Conservation (phyloP, 2,797 vertebrate genomes). For the Huso huso region DNA sequence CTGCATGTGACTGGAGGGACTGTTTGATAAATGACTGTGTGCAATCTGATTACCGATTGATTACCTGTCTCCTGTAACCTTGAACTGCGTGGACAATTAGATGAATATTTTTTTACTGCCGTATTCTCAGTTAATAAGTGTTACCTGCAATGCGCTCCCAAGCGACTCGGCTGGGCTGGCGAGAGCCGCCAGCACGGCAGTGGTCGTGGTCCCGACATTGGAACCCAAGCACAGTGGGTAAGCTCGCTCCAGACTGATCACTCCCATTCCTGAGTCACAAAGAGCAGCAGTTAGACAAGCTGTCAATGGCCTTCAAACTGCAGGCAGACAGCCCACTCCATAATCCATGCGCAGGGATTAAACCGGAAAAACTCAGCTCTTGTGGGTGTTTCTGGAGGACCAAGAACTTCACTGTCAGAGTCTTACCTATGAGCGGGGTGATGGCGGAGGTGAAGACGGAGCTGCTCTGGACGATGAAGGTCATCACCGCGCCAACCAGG, state of each 20-base stretch:
- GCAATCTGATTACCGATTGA: too few relatives aligned
- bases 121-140: too few relatives aligned
- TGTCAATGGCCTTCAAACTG: not conserved
- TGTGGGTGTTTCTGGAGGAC: too few relatives aligned
- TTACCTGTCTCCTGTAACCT: too few relatives aligned
- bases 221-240: slow-evolving; percentile 60
- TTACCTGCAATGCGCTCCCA: slow-evolving; percentile 57
- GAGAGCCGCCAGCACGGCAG: slow-evolving; percentile 56
- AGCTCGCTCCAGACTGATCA: slow-evolving; percentile 57
- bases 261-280: slow-evolving; percentile 44
- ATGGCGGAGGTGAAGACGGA: slow-evolving; percentile 54
- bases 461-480: slow-evolving; percentile 56
- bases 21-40: too few relatives aligned
- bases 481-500: slow-evolving; percentile 47
- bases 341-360: too few relatives aligned
- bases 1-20: too few relatives aligned
- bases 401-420: too few relatives aligned
- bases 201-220: slow-evolving; percentile 63
- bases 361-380: too few relatives aligned
- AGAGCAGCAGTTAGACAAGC: not conserved
- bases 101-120: too few relatives aligned
- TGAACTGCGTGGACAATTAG: too few relatives aligned
- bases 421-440: slow-evolving; percentile 55
- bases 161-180: slow-evolving; percentile 56
- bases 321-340: not conserved